Percentiles rank a stretch among this genome's conserved stretches.
Conservation (phyloP, 1,140 invertebrate species). For the Caenorhabditis tropicalis region DNA sequence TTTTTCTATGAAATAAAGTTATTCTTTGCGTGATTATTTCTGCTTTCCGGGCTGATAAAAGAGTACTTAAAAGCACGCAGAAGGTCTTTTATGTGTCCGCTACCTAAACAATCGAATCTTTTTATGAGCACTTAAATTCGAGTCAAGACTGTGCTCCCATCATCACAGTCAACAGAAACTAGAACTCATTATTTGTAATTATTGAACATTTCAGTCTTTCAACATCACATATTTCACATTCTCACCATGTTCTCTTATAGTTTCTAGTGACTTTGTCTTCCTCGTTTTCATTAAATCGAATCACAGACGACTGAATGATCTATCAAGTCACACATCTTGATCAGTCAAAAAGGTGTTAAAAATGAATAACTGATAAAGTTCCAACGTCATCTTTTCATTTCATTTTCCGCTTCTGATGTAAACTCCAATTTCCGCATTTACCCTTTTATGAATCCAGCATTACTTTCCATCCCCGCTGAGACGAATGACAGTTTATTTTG, state of each 20-base stretch:
- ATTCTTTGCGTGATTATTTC: background rate
- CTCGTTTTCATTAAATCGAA: too few relatives aligned
- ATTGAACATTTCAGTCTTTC: background rate
- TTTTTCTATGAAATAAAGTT: slow-evolving; percentile 5
- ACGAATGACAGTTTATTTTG: background rate
- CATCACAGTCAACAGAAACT: background rate
- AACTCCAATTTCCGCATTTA: background rate
- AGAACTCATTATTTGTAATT: slow-evolving; percentile 22
- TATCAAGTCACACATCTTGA: background rate
- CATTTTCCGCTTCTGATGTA: background rate
- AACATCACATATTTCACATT: background rate
- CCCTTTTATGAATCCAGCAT: background rate
- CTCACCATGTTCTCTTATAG: too few relatives aligned
- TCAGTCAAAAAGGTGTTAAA: background rate
- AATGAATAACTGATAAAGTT: background rate
- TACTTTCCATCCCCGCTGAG: background rate
- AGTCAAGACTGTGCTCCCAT: slow-evolving; percentile 12
- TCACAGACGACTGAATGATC: too few relatives aligned
- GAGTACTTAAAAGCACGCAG: background rate
- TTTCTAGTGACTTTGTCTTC: too few relatives aligned
- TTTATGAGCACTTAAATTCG: slow-evolving; percentile 43
- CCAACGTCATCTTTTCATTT: background rate
- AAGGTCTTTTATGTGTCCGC: slow-evolving; percentile 31
- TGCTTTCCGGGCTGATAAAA: slow-evolving; percentile 3
- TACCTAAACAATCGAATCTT: slow-evolving; percentile 39